Percentiles rank a stretch among this genome's conserved stretches.
These are phyloP conservation scores for Embiotoca jacksoni DNA, from an alignment of 2,113 vertebrate species.

Conservation along the genomic window DNA sequence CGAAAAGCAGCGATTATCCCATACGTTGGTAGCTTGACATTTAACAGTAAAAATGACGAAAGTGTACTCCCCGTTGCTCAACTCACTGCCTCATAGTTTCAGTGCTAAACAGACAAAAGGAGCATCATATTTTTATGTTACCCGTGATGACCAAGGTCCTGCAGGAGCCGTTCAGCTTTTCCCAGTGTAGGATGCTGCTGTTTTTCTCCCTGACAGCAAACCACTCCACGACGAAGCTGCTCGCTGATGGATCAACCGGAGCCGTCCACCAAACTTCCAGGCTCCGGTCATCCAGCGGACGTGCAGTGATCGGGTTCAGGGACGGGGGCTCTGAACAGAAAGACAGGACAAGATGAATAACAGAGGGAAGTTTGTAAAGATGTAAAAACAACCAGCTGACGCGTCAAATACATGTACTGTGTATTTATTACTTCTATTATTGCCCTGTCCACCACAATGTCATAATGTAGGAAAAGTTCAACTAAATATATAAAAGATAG, in stretches of 20 bases:
- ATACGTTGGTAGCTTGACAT: background rate
- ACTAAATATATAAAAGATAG: no score
- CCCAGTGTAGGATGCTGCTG: conserved; percentile 56
- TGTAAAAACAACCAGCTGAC: no score
- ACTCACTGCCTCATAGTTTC: no score
- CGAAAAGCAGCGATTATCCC: background rate
- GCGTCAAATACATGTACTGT: no score
- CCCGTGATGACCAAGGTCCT: conserved; percentile 62
- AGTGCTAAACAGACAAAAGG: no score
- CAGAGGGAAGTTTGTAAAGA: background rate
- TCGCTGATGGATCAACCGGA: conserved; percentile 13
- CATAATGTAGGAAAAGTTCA: no score
- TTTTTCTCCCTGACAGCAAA: conserved; percentile 38
- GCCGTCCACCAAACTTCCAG: conserved; percentile 70
- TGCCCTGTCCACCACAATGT: no score
- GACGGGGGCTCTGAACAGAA: conserved; percentile 44
- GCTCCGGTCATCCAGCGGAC: conserved; percentile 52
- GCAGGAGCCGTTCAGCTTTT: conserved; percentile 44
- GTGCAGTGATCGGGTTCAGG: conserved; percentile 32
- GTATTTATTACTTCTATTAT: no score
- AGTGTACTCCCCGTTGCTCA: no score
- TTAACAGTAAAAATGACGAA: no score
- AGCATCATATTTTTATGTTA: background rate
- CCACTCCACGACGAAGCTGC: conserved; percentile 81
- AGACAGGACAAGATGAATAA: background rate